Conservation (phyloP, 2,888 invertebrate species). For the Trichopria drosophilae region DNA sequence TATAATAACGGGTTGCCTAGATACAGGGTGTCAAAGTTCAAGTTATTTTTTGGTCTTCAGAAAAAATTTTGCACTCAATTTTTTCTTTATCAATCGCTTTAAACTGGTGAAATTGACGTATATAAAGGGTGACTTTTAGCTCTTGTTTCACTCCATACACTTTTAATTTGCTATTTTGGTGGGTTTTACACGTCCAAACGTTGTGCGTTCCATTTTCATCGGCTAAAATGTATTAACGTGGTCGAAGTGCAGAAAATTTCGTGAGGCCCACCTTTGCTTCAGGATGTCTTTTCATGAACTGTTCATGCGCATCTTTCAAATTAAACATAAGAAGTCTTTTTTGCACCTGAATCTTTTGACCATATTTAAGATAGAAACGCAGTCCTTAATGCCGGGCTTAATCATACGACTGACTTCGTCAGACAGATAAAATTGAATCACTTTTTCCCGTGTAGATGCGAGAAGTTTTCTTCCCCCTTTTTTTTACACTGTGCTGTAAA, state of each 20-base stretch:
- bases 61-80: no score
- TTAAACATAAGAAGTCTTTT: constrained; percentile 22
- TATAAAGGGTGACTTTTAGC: no score
- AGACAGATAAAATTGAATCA: constrained; percentile 8
- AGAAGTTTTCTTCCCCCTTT: constrained; percentile 5
- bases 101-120: no score
- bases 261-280: constrained; percentile 19
- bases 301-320: constrained; percentile 15
- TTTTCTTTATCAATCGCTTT: no score
- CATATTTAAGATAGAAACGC: constrained; percentile 1
- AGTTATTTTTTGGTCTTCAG: no score
- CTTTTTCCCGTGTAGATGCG: not conserved
- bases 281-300: constrained; percentile 10
- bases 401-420: constrained; percentile 5
- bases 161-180: constrained; percentile 26
- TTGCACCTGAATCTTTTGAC: constrained; percentile 13
- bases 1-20: no score
- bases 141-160: constrained; percentile 13
- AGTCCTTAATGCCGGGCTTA: constrained; percentile 14
- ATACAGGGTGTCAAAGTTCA: no score
- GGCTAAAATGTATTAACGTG: constrained; percentile 20
- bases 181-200: constrained; percentile 22
- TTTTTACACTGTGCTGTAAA: not conserved
- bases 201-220: constrained; percentile 19
- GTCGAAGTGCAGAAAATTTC: constrained; percentile 21